Conservation (phyloP, 2,797 vertebrate species). For the Gymnoscopelus microlampas region DNA sequence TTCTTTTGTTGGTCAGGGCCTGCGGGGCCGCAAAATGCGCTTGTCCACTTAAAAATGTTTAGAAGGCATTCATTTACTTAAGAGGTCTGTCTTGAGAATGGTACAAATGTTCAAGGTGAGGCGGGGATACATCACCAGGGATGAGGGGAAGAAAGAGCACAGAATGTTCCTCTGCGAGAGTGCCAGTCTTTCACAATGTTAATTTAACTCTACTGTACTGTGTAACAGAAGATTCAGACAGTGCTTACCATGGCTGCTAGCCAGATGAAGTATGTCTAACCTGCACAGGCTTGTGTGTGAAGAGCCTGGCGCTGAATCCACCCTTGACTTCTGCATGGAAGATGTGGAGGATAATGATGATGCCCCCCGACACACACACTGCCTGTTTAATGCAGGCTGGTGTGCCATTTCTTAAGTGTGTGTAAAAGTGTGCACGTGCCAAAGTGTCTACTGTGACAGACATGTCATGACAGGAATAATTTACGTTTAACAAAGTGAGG, state of each 20-base stretch:
- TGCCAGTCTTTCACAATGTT: background rate
- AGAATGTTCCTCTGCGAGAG: constrained; percentile 16
- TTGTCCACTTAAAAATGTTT: constrained; percentile 22
- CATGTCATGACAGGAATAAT: constrained; percentile 36
- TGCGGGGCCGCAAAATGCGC: constrained; percentile 17
- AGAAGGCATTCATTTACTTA: constrained; percentile 20
- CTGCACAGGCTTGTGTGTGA: constrained; percentile 8
- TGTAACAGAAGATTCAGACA: constrained; percentile 15
- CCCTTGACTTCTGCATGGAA: background rate
- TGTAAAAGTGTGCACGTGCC: constrained; percentile 1
- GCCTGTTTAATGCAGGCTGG: background rate
- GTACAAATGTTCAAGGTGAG: constrained; percentile 30
- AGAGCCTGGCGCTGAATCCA: background rate
- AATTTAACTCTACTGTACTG: too few relatives aligned
- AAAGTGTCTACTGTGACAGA: constrained; percentile 41
- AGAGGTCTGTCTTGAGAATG: constrained; percentile 16
- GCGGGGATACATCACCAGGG: constrained; percentile 1
- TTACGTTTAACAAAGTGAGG: constrained; percentile 36
- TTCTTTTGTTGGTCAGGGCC: constrained; percentile 29
- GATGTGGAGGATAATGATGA: constrained; percentile 1
- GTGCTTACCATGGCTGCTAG: constrained; percentile 10
- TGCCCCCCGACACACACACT: background rate
- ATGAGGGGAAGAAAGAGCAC: constrained; percentile 7
- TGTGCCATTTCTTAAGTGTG: background rate
- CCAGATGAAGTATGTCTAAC: constrained; percentile 16